phyloP scores from a whole-genome alignment of 2,113 vertebrate species.

The Mustela nigripes region DNA sequence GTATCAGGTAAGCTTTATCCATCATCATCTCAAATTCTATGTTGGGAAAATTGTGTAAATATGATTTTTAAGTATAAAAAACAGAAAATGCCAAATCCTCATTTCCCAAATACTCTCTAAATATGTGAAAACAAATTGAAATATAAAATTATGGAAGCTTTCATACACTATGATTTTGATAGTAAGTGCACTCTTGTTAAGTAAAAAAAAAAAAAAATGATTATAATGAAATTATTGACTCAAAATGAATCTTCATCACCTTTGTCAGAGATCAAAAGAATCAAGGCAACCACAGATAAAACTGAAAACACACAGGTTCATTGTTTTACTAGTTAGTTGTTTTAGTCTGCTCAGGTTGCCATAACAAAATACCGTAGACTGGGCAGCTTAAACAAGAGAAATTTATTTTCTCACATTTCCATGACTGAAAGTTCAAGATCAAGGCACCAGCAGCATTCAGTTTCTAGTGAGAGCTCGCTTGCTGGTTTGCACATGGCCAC shows the following conservation, averaged over 20 bases:
- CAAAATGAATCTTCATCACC: background rate
- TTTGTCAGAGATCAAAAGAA: background rate
- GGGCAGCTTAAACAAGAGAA: background rate
- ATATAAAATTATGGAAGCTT: background rate
- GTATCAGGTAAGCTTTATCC: background rate
- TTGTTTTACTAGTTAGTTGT: background rate
- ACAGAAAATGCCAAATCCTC: background rate
- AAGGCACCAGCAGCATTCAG: background rate
- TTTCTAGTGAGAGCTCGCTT: background rate
- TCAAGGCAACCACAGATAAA: background rate
- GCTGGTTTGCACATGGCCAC: background rate
- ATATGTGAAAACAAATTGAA: background rate
- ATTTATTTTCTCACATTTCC: background rate
- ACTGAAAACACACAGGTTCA: background rate
- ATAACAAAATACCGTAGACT: background rate
- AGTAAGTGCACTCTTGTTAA: background rate
- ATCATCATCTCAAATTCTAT: background rate
- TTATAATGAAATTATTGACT: background rate
- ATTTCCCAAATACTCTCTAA: conserved; percentile 18
- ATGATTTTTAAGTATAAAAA: conserved; percentile 6
- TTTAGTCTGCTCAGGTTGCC: background rate
- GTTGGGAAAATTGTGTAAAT: background rate
- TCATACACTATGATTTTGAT: background rate
- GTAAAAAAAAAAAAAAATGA: background rate
- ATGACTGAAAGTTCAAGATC: background rate